phyloP scores from a whole-genome alignment of 2,797 vertebrate genomes.

The Acrossocheilus fasciatus region DNA sequence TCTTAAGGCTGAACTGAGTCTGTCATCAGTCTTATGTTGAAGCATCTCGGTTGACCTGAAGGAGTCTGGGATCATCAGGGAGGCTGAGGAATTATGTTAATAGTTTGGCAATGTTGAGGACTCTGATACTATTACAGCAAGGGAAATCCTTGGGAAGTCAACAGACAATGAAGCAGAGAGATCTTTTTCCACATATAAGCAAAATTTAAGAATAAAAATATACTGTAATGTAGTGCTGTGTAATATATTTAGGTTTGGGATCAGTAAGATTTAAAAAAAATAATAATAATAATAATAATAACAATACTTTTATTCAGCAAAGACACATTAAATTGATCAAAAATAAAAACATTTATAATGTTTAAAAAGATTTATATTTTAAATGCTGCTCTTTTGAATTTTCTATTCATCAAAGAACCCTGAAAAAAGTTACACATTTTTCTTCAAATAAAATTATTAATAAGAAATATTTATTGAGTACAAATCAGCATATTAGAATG shows the following conservation, averaged over 20 bases:
- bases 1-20: slow-evolving; percentile 9
- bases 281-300: not conserved
- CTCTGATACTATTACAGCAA: slow-evolving; percentile 46
- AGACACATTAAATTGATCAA: not conserved
- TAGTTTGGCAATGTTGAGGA: slow-evolving; percentile 30
- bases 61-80: slow-evolving; percentile 11
- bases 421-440: too few relatives aligned
- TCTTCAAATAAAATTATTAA: too few relatives aligned
- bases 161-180: not conserved
- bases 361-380: not conserved
- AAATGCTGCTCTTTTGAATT: not conserved
- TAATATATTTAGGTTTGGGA: not conserved
- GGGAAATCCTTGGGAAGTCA: slow-evolving; percentile 23
- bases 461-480: not conserved
- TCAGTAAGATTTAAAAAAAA: not conserved
- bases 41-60: slow-evolving; percentile 23
- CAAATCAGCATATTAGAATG: not conserved
- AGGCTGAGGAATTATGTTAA: slow-evolving; percentile 25
- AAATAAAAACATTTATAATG: not conserved
- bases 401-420: not conserved
- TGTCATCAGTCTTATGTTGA: not conserved
- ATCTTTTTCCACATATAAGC: too few relatives aligned
- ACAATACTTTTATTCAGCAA: not conserved
- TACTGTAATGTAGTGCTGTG: not conserved
- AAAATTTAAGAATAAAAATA: not conserved